A percentile compares a stretch with the other conserved stretches of the same genome.
phyloP scores from a whole-genome alignment of 2,113 vertebrate genomes.

The Trichomycterus rosablanca region DNA sequence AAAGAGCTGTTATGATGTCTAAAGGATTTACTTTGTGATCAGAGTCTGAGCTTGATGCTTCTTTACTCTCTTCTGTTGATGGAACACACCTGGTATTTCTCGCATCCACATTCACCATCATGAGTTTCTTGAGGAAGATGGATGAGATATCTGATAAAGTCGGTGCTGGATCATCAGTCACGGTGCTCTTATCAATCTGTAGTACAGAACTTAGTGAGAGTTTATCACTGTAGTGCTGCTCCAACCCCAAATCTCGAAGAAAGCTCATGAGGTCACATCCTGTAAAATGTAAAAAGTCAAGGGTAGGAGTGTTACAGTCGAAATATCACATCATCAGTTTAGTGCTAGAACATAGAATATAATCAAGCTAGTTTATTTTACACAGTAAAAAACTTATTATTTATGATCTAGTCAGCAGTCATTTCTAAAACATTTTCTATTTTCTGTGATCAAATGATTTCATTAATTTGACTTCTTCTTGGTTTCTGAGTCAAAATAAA shows the following conservation, averaged over 20 bases:
- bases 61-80: background rate
- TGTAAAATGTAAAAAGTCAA: too few species aligned
- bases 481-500: too few species aligned
- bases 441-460: too few species aligned
- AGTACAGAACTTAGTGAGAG: constrained; percentile 48
- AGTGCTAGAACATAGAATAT: too few species aligned
- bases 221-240: constrained; percentile 35
- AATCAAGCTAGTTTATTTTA: too few species aligned
- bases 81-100: constrained; percentile 35
- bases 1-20: constrained; percentile 65
- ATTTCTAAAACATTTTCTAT: too few species aligned
- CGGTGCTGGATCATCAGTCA: constrained; percentile 43
- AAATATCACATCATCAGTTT: too few species aligned
- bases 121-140: constrained; percentile 55
- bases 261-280: too few species aligned
- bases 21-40: constrained; percentile 53
- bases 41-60: background rate
- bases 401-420: too few species aligned
- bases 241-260: constrained; percentile 44
- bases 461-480: too few species aligned
- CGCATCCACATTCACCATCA: constrained; percentile 58
- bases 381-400: too few species aligned
- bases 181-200: constrained; percentile 42
- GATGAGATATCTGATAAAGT: constrained; percentile 47
- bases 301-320: too few species aligned